Evolutionary conservation across 2,113 vertebrate genomes (phyloP), one percentile per base, ranked within the genome.

Genomic region (Salvator merianae): DNA sequence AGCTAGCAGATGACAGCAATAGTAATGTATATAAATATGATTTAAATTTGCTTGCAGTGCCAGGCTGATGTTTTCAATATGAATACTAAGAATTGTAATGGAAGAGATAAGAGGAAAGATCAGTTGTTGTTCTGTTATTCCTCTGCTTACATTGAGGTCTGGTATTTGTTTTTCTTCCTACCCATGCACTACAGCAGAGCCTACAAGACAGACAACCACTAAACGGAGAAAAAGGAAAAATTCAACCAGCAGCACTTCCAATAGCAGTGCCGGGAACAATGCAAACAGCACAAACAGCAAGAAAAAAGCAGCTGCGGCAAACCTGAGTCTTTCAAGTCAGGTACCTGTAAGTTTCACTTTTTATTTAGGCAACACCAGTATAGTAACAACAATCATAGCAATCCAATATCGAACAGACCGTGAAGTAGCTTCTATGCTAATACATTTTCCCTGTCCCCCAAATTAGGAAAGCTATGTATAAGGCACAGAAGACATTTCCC

Each of bases 181-280:
- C 22, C 72, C 50, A 84, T 90, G 7, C 83, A 89, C 88, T 94
- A 82, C 96, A 98, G 98, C 97, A 97, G 99, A 99, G 96, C 97
- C 98, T 84, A 97, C 98, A 96, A 97, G 98, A 96, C 99, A 98
- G 95, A 97, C 98, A 0, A 97, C 98, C 84, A 98, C 98, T 65
- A 99, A 99, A 94, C 96, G 99, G 96, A 98, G 99, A 89, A 99
- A 99, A 98, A 97, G 99, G 93, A 99, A 99, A 98, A 99, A 99
- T 93, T 99, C 99, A 0, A 98, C 98, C 68, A 99, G 98, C 97
- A 99, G 97, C 94, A 98, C 98, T 50, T 97, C 97, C 91, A 99
- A 99, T 95, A 99, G 97, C 95, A 98, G 97, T 82, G 97, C 96
- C 16, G 98, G 97, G 77, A 97, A 97, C 93, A 95, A 93, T 0